Percentiles rank a stretch among this genome's conserved stretches.
Conservation (phyloP, 2,797 vertebrate species). For the Yasuhikotakia modesta region DNA sequence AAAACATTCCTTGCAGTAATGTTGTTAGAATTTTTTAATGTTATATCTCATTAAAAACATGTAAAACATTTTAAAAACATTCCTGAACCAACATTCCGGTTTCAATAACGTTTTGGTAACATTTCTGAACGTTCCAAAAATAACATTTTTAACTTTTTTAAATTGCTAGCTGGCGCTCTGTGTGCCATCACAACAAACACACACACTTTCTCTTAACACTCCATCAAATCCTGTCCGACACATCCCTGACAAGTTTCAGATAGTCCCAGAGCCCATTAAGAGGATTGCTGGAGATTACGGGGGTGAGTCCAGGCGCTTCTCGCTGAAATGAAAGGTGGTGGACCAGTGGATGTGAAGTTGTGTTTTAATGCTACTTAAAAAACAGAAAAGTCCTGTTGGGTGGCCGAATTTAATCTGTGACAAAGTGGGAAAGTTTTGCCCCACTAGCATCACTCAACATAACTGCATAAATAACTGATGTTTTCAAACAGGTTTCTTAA, state of each 20-base stretch:
- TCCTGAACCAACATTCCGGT: too few species aligned
- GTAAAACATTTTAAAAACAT: too few species aligned
- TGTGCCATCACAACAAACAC: slow-evolving; percentile 10
- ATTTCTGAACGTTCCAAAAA: too few species aligned
- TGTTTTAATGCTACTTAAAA: not conserved
- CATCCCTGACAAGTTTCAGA: slow-evolving; percentile 25
- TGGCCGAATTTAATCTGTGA: not conserved
- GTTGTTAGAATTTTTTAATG: too few species aligned
- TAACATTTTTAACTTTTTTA: too few species aligned
- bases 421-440: not conserved
- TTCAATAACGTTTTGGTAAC: too few species aligned
- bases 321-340: not conserved
- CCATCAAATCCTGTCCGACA: slow-evolving; percentile 17
- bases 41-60: too few species aligned
- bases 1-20: too few species aligned
- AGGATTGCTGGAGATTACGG: slow-evolving; percentile 4
- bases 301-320: not conserved
- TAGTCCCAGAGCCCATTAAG: slow-evolving; percentile 10
- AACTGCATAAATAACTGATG: not conserved
- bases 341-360: not conserved
- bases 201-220: slow-evolving; percentile 11
- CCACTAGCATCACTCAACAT: not conserved
- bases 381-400: not conserved
- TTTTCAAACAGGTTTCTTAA: not conserved
- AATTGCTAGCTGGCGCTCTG: not conserved